Percentiles rank a stretch among this genome's conserved stretches.
phyloP scores from a whole-genome alignment of 2,888 invertebrate genomes.

The Andricus quercusramuli region DNA sequence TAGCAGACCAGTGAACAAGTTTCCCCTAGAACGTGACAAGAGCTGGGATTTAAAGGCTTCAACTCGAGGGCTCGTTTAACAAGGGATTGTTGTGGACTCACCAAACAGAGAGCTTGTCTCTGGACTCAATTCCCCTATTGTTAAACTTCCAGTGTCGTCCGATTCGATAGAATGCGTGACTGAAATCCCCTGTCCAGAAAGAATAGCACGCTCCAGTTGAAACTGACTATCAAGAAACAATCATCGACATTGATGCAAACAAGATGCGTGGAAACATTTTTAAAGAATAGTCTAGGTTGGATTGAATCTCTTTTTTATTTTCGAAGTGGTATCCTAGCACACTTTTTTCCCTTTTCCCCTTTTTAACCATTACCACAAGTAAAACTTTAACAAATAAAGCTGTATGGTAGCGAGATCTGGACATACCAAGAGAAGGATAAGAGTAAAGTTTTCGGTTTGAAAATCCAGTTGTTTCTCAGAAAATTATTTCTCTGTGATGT shows the following conservation, averaged over 20 bases:
- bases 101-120: conserved; percentile 52
- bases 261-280: background rate
- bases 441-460: no score
- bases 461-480: no score
- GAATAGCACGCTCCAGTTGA: background rate
- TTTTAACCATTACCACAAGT: no score
- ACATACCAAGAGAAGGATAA: no score
- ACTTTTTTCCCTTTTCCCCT: no score
- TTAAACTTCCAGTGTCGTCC: background rate
- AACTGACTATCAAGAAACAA: background rate
- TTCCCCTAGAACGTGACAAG: conserved; percentile 46
- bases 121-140: conserved; percentile 26
- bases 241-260: background rate
- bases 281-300: background rate
- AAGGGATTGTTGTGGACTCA: conserved; percentile 55
- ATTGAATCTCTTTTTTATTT: background rate
- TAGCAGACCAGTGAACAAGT: background rate
- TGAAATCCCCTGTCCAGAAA: background rate
- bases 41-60: conserved; percentile 51
- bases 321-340: no score
- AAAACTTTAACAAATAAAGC: no score
- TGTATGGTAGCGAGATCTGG: no score
- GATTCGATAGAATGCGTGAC: background rate
- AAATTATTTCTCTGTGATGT: no score
- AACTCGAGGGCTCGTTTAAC: conserved; percentile 51